phyloP scores from a whole-genome alignment of 2,888 invertebrate genomes.

The Lasioglossum oenotherae region DNA sequence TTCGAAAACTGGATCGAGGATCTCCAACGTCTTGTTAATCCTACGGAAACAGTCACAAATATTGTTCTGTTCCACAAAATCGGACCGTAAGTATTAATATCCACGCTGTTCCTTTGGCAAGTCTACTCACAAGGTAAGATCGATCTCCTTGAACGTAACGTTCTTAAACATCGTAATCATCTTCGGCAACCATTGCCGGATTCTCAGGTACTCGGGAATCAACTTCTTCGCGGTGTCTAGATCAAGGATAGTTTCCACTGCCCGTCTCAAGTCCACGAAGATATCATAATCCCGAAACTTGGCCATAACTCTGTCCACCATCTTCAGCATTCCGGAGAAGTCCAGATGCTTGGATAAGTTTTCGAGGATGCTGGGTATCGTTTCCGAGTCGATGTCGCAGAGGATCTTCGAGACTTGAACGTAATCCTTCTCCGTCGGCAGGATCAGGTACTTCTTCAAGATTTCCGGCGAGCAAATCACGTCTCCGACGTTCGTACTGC shows the following conservation, averaged over 20 bases:
- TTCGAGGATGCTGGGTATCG: slow-evolving; percentile 84
- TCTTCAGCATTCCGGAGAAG: slow-evolving; percentile 85
- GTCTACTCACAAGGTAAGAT: slow-evolving; percentile 75
- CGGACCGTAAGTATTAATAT: not conserved
- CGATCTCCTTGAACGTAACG: slow-evolving; percentile 76
- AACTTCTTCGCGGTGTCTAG: slow-evolving; percentile 84
- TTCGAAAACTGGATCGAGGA: slow-evolving; percentile 74
- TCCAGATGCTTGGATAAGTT: slow-evolving; percentile 85
- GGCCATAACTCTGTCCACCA: slow-evolving; percentile 84
- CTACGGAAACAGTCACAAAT: slow-evolving; percentile 61
- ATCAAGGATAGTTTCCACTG: slow-evolving; percentile 84
- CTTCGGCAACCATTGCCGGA: slow-evolving; percentile 79
- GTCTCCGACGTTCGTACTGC: slow-evolving; percentile 77
- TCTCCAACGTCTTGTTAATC: slow-evolving; percentile 71
- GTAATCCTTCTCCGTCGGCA: slow-evolving; percentile 74
- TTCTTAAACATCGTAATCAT: slow-evolving; percentile 75
- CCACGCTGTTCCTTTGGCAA: not conserved
- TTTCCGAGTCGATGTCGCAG: slow-evolving; percentile 83
- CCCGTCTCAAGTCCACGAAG: slow-evolving; percentile 83
- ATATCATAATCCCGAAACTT: slow-evolving; percentile 85
- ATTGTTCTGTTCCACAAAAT: not conserved
- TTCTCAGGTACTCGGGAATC: slow-evolving; percentile 85
- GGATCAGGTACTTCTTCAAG: slow-evolving; percentile 76
- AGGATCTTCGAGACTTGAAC: slow-evolving; percentile 82
- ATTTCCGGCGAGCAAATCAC: slow-evolving; percentile 77